A percentile compares a stretch with the other conserved stretches of the same genome.
phyloP scores from a whole-genome alignment of 2,888 invertebrate species.

The Sialis lutaria region DNA sequence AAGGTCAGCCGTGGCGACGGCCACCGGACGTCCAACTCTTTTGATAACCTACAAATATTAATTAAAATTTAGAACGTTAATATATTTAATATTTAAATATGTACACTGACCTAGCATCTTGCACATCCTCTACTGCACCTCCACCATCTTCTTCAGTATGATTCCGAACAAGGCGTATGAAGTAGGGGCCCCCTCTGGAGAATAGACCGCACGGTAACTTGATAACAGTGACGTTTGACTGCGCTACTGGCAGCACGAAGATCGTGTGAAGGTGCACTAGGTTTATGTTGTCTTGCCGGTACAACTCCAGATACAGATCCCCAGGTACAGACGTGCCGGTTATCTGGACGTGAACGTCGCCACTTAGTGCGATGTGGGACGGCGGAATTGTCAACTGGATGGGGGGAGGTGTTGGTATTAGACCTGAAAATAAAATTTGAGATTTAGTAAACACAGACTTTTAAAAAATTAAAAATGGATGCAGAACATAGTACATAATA shows the following conservation, averaged over 20 bases:
- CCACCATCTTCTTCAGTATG: conserved; percentile 8
- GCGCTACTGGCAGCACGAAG: not conserved
- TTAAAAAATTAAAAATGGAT: too few relatives aligned
- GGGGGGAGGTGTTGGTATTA: too few relatives aligned
- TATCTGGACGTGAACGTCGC: conserved; percentile 58
- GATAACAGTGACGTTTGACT: conserved; percentile 24
- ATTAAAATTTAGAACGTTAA: too few relatives aligned
- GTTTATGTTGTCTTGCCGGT: conserved; percentile 26
- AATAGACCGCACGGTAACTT: conserved; percentile 55
- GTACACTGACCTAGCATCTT: conserved; percentile 10
- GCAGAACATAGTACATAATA: too few relatives aligned
- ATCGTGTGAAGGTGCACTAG: conserved; percentile 13
- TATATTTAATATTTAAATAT: conserved; percentile 2
- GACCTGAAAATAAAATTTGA: too few relatives aligned
- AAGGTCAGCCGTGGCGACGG: conserved; percentile 54
- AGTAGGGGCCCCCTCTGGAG: conserved; percentile 50
- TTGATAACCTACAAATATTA: conserved; percentile 17
- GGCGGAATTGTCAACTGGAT: conserved; percentile 43
- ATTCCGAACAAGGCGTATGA: conserved; percentile 26
- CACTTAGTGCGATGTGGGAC: conserved; percentile 59
- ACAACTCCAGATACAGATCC: conserved; percentile 22
- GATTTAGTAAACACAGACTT: too few relatives aligned
- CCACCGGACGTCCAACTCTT: conserved; percentile 66
- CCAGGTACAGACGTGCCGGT: conserved; percentile 24
- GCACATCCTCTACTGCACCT: conserved; percentile 15